These are phyloP conservation scores for Drosophila imparisetae DNA, from an alignment of 2,888 invertebrate species.

Conservation along the genomic window DNA sequence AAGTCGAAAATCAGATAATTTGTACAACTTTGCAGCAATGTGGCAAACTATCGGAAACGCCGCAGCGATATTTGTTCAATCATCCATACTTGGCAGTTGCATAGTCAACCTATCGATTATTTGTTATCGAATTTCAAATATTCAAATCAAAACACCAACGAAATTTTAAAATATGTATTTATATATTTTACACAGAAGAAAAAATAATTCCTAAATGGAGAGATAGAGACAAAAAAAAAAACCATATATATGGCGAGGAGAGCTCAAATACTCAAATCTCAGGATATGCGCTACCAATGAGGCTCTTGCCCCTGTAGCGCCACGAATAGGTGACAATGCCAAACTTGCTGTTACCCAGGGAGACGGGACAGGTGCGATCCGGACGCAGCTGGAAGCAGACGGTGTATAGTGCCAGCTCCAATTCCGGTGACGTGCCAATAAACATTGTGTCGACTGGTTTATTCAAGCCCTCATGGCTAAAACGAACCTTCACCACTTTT, in stretches of 20 bases:
- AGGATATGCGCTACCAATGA: slow-evolving; percentile 93
- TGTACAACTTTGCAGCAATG: not conserved
- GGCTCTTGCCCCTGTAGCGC: slow-evolving; percentile 90
- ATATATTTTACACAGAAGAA: slow-evolving; percentile 36
- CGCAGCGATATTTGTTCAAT: not conserved
- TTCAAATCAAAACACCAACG: not conserved
- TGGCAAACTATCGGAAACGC: too few species aligned
- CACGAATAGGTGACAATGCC: slow-evolving; percentile 90
- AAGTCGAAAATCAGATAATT: not conserved
- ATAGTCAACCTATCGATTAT: not conserved
- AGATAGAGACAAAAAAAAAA: slow-evolving; percentile 18
- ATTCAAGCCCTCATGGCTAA: slow-evolving; percentile 89
- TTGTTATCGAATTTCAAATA: not conserved
- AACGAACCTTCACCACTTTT: slow-evolving; percentile 89
- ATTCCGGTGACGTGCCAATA: slow-evolving; percentile 94
- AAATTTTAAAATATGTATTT: slow-evolving; percentile 31
- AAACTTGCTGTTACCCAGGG: slow-evolving; percentile 89
- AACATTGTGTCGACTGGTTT: slow-evolving; percentile 93
- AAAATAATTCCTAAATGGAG: slow-evolving; percentile 15
- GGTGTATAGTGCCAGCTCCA: slow-evolving; percentile 95
- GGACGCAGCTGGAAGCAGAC: slow-evolving; percentile 92
- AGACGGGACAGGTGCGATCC: slow-evolving; percentile 90
- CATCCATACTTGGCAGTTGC: not conserved
- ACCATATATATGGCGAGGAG: slow-evolving; percentile 58
- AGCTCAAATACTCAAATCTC: slow-evolving; percentile 90